phyloP scores from a whole-genome alignment of 35 echinoderm and acorn worm species.

The Lytechinus pictus region DNA sequence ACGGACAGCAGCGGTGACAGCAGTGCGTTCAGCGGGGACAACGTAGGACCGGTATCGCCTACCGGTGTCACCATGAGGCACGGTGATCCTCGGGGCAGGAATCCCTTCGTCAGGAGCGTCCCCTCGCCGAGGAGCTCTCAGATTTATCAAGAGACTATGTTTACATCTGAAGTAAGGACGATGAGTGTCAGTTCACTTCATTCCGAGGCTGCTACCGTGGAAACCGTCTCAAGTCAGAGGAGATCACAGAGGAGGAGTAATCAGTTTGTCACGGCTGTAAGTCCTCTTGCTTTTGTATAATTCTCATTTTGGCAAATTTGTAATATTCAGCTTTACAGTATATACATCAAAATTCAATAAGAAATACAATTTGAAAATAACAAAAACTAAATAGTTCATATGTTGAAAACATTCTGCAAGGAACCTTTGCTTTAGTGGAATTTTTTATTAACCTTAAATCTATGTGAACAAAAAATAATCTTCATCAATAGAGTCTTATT shows the following conservation, averaged over 20 bases:
- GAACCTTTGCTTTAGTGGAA: too few species aligned
- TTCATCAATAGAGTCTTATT: too few species aligned
- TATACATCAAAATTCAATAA: too few species aligned
- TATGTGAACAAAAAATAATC: too few species aligned
- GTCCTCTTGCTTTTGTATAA: background rate
- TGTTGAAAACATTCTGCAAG: too few species aligned
- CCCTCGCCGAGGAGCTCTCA: slow-evolving; percentile 18
- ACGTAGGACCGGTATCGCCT: background rate
- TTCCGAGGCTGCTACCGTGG: slow-evolving; percentile 34
- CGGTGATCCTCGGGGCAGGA: background rate
- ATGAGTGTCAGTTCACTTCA: slow-evolving; percentile 48
- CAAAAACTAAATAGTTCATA: too few species aligned
- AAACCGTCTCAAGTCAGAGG: slow-evolving; percentile 24
- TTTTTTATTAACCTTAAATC: too few species aligned
- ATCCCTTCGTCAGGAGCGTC: slow-evolving; percentile 26
- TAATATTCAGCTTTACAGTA: too few species aligned
- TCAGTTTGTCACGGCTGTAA: slow-evolving; percentile 40
- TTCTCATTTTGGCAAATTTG: too few species aligned
- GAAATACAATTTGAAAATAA: too few species aligned
- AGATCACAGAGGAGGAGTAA: slow-evolving; percentile 29
- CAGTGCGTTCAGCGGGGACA: background rate
- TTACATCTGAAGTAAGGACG: slow-evolving; percentile 29
- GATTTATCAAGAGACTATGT: slow-evolving; percentile 29
- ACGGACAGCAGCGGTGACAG: slow-evolving; percentile 38
- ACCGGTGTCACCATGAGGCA: background rate